A percentile compares a stretch with the other conserved stretches of the same genome.
Evolutionary conservation across 1,140 invertebrate genomes (phyloP).

Genomic region (Venustaconcha ellipsiformis): DNA sequence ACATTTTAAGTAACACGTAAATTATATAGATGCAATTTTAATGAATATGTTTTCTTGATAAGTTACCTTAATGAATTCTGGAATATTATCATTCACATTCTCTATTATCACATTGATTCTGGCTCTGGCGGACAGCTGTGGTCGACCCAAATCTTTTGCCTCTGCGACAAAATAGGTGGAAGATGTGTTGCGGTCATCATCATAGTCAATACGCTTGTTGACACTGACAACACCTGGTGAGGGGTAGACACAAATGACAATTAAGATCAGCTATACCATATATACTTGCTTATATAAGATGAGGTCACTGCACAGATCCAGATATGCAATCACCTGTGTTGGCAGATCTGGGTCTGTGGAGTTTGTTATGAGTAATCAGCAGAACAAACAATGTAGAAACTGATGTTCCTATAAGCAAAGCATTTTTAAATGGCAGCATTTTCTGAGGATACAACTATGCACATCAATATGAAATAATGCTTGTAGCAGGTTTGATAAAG

Average conservation of each 20-base stretch:
- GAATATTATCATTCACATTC: slow-evolving; percentile 90
- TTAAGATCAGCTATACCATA: no score
- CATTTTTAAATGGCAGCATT: not conserved
- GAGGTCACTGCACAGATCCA: no score
- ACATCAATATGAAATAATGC: not conserved
- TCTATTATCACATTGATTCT: slow-evolving; percentile 72
- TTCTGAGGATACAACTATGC: not conserved
- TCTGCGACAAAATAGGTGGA: slow-evolving; percentile 81
- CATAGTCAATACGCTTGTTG: slow-evolving; percentile 85
- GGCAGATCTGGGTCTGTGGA: no score
- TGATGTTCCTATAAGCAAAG: not conserved
- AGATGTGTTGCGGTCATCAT: slow-evolving; percentile 75
- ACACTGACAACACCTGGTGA: slow-evolving; percentile 83
- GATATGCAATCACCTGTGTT: no score
- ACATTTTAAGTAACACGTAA: no score
- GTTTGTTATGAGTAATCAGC: no score
- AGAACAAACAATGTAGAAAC: no score
- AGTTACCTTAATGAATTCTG: slow-evolving; percentile 74
- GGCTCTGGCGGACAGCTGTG: slow-evolving; percentile 81
- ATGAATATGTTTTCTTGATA: not conserved
- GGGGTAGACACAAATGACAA: not conserved
- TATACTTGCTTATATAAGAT: no score
- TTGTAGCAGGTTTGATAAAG: no score
- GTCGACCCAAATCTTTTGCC: slow-evolving; percentile 87
- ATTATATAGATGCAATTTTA: no score